These are phyloP conservation scores for Drosophila sp. DNA, from an alignment of 1,140 invertebrate species.

Conservation along the genomic window DNA sequence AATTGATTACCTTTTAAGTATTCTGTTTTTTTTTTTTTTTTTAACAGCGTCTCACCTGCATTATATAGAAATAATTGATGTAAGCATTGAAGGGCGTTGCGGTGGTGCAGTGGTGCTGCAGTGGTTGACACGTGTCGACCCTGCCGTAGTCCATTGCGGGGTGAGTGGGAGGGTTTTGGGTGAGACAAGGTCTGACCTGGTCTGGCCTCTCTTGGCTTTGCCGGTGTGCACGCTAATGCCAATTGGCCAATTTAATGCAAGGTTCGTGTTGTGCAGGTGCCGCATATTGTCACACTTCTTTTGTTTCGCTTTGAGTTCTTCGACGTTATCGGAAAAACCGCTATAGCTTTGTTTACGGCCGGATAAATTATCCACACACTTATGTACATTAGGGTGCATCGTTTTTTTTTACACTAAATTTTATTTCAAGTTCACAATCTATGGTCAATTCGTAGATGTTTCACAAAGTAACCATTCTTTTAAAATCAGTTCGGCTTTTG, in stretches of 20 bases:
- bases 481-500: too few species aligned
- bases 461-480: too few species aligned
- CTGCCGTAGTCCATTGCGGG: not conserved
- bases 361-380: too few species aligned
- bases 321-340: not conserved
- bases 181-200: too few species aligned
- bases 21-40: conserved; percentile 10
- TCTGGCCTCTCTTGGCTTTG: not conserved
- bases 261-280: conserved; percentile 18
- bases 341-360: not conserved
- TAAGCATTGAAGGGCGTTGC: conserved; percentile 18
- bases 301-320: not conserved
- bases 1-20: not conserved
- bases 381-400: too few species aligned
- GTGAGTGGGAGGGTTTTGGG: not conserved
- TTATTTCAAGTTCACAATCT: too few species aligned
- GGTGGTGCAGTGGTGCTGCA: not conserved
- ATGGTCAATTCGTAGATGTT: too few species aligned
- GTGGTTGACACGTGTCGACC: conserved; percentile 28
- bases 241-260: conserved; percentile 21
- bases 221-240: conserved; percentile 29
- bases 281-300: conserved; percentile 6
- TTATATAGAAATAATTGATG: not conserved
- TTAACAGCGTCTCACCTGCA: not conserved
- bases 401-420: too few species aligned